Evolutionary conservation across 2,113 vertebrate species (phyloP), one percentile per base, ranked within the genome.

Genomic region (Spizaetus ornatus): DNA sequence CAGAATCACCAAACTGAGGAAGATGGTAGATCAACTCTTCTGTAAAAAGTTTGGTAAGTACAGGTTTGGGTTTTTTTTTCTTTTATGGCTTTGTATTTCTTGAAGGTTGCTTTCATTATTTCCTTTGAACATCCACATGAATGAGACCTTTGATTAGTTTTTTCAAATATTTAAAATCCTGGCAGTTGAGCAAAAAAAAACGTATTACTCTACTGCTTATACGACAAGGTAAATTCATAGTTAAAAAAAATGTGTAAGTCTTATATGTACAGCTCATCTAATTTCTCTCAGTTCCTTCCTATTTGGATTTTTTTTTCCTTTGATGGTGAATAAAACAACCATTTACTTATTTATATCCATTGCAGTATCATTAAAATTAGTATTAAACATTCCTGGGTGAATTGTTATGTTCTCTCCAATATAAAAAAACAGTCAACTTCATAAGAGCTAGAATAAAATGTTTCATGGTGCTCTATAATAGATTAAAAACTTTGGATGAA

Each of bases 41-140:
- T 98, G 98, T 94, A 98, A 96, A 91, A 98, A 98, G 79, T 98
- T 98, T 92, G 98, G 98, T 99, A 87, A 97, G 98, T 95, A 42
- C 32, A 32, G 22, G 20, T 4, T 63, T 50, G 48, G 61, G 45
- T 58, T 50, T 8, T 56, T 3, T 72, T 80, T 73, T 59, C 7
- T 47, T 58, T 42, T 25, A 16, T 56, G 40, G 6, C 31, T 80
- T 85, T 92, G 10, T 36, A 29, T 88, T 92, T 88, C 38, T 70
- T 42, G 32, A 50, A 77, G 26, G 3, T 50, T 86, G 32, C 27
- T 86, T 82, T 94, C 25, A 11, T 56, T 65, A 14, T 32, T 65
- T 84, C 20, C 36, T 90, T 89, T 87, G 36, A 82, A 27, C 0
- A 0, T 71, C 70, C 38, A 2, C 1, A 0, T 47, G 36, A 79